Evolutionary conservation across 2,113 vertebrate species (phyloP).

Genomic region (Cariama cristata): DNA sequence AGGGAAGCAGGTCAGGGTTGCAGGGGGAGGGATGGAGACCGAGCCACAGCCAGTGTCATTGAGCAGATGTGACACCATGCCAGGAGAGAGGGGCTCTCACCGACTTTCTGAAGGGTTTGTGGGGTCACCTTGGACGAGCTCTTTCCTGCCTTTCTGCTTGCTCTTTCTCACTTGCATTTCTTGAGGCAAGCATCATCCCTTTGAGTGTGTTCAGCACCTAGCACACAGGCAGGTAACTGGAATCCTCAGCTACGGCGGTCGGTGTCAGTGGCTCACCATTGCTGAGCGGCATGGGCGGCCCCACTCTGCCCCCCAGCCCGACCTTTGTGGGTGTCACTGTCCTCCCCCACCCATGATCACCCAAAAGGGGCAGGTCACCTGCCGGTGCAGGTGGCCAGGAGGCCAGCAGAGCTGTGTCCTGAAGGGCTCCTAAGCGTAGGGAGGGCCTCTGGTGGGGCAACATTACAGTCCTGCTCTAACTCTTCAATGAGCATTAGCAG

Average conservation of each 20-base stretch:
- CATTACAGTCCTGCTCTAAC: neutral
- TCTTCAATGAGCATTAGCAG: neutral
- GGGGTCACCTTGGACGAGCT: neutral
- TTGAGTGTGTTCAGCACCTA: neutral
- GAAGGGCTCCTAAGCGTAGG: neutral
- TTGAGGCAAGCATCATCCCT: neutral
- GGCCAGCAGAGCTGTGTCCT: neutral
- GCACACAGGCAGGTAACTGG: neutral
- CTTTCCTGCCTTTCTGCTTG: neutral
- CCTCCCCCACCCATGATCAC: neutral
- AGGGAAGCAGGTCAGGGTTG: neutral
- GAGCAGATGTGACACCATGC: neutral
- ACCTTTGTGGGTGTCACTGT: neutral
- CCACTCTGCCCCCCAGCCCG: neutral
- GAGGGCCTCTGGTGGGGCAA: neutral
- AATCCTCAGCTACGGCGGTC: neutral
- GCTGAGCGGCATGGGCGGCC: accelerated
- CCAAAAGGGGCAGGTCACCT: neutral
- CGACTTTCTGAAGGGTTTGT: neutral
- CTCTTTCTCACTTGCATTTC: neutral
- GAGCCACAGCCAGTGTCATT: accelerated
- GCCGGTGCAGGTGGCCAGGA: neutral
- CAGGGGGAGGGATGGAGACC: neutral
- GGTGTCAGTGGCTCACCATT: accelerated
- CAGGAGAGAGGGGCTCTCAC: neutral